A percentile compares a stretch with the other conserved stretches of the same genome.
Evolutionary conservation across 2,888 invertebrate genomes (phyloP).

Genomic region (Harpagoxenus sublaevis): DNA sequence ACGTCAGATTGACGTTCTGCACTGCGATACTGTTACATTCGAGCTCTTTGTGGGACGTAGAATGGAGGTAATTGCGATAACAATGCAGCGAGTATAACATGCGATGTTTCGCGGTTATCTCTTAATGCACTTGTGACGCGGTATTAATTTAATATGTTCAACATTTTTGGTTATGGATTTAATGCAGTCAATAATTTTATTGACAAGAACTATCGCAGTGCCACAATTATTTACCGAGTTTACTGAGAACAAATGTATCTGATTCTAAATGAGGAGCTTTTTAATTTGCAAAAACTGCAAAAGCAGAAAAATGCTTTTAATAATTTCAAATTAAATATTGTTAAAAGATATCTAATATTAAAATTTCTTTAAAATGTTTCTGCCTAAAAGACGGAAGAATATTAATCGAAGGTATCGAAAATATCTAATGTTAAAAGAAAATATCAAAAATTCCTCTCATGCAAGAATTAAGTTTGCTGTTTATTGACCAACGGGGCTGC

Average conservation of each 20-base stretch:
- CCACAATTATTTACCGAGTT: too few relatives aligned
- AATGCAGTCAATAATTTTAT: neutral
- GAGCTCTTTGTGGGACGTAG: constrained; percentile 21
- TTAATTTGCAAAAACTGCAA: neutral
- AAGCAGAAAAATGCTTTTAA: neutral
- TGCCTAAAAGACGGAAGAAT: neutral
- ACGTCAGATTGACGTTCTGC: constrained; percentile 36
- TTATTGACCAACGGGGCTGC: constrained; percentile 9
- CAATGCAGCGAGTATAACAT: constrained; percentile 46
- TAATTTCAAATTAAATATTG: neutral
- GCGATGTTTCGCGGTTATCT: neutral
- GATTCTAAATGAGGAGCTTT: neutral
- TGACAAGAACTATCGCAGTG: too few relatives aligned
- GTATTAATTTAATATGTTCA: constrained; percentile 21
- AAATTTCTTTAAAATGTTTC: neutral
- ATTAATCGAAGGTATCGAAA: neutral
- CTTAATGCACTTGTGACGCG: neutral
- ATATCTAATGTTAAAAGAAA: neutral
- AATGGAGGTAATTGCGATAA: constrained; percentile 59
- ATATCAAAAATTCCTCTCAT: neutral
- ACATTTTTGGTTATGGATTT: neutral
- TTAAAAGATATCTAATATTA: neutral
- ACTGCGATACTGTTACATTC: neutral
- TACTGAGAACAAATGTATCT: too few relatives aligned
- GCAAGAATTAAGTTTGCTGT: neutral